Evolutionary conservation across 2,797 vertebrate species (phyloP).

Genomic region (Salmo trutta): DNA sequence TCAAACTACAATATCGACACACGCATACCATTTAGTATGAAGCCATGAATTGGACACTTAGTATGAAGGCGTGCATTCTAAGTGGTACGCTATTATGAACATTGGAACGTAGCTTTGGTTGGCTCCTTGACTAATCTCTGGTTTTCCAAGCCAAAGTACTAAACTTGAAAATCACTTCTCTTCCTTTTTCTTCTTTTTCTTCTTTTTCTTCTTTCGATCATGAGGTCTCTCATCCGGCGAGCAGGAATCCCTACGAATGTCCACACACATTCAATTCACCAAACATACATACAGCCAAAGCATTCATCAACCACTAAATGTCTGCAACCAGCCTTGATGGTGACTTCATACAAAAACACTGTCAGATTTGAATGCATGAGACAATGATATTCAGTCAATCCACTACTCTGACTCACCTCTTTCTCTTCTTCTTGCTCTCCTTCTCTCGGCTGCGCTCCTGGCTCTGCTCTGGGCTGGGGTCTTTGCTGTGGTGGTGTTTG

Average conservation of each 20-base stretch:
- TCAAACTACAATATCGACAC: not conserved
- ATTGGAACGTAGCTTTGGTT: not conserved
- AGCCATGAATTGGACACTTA: not conserved
- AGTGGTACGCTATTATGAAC: not conserved
- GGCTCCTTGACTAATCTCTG: slow-evolving; percentile 3
- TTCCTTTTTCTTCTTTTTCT: slow-evolving; percentile 68
- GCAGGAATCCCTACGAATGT: slow-evolving; percentile 74
- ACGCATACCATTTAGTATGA: not conserved
- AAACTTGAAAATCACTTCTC: slow-evolving; percentile 36
- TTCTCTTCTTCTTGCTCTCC: slow-evolving; percentile 79
- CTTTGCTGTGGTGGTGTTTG: slow-evolving; percentile 66
- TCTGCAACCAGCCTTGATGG: not conserved
- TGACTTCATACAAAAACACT: not conserved
- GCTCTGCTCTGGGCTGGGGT: slow-evolving; percentile 41
- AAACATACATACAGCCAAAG: not conserved
- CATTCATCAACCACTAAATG: not conserved
- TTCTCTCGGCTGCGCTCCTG: slow-evolving; percentile 50
- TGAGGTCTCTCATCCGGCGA: slow-evolving; percentile 80
- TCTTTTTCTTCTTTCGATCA: slow-evolving; percentile 79
- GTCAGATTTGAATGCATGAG: not conserved
- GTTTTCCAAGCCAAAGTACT: not conserved
- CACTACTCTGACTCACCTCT: slow-evolving; percentile 73
- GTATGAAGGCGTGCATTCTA: not conserved
- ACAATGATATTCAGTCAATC: not conserved
- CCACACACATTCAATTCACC: slow-evolving; percentile 8